Evolutionary conservation across 2,113 vertebrate species (phyloP).

Genomic region (Hiodon alosoides): DNA sequence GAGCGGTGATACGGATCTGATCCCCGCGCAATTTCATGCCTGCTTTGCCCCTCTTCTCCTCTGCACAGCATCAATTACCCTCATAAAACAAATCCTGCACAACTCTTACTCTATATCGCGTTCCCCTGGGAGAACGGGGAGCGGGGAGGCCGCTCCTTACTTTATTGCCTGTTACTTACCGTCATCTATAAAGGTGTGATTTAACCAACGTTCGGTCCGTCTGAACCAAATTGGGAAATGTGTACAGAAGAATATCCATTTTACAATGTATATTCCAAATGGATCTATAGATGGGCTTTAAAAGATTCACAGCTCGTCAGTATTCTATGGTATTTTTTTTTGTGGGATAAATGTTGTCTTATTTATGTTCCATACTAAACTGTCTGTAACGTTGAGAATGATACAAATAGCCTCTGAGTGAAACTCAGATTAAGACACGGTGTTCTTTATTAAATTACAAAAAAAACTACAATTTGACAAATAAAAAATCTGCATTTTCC

Average conservation of each 20-base stretch:
- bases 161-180: conserved; percentile 21
- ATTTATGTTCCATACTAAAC: not conserved
- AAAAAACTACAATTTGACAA: no score
- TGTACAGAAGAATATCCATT: not conserved
- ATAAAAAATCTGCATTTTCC: no score
- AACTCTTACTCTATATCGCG: conserved; percentile 18
- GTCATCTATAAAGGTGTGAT: conserved; percentile 18
- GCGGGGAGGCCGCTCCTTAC: conserved; percentile 4
- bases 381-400: not conserved
- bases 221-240: conserved; percentile 3
- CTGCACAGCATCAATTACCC: conserved; percentile 64
- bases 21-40: conserved; percentile 73
- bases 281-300: not conserved
- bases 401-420: no score
- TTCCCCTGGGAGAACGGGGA: conserved; percentile 5
- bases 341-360: not conserved
- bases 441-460: no score
- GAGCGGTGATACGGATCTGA: conserved; percentile 62
- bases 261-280: conserved; percentile 1
- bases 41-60: conserved; percentile 67
- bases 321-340: not conserved
- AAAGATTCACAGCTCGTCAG: not conserved
- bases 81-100: conserved; percentile 58
- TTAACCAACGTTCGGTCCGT: not conserved
- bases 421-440: no score